Evolutionary conservation across 2,888 invertebrate species (phyloP).

Genomic region (Drosophila lutescens): DNA sequence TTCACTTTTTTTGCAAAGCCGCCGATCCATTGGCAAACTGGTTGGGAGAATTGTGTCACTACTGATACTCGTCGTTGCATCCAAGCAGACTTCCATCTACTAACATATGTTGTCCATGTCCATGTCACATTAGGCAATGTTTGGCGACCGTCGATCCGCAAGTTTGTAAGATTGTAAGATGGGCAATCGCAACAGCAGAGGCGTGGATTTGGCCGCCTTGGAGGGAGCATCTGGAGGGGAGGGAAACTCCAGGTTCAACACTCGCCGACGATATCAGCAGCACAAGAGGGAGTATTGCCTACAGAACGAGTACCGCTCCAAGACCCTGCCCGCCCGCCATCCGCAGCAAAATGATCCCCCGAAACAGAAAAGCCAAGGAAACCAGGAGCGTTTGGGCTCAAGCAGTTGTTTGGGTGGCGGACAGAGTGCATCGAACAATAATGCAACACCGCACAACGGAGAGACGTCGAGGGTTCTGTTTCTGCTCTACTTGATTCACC

Average conservation of each 20-base stretch:
- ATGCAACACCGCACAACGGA: conserved; percentile 66
- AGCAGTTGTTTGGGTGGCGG: conserved; percentile 64
- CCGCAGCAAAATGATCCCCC: conserved; percentile 23
- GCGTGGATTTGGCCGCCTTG: conserved; percentile 10
- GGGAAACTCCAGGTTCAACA: conserved; percentile 53
- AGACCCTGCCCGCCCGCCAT: conserved; percentile 78
- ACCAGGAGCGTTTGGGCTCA: conserved; percentile 45
- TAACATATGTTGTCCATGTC: conserved; percentile 52
- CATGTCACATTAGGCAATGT: conserved; percentile 71
- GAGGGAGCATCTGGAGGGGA: conserved; percentile 39
- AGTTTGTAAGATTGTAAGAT: conserved; percentile 57
- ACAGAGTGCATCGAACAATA: conserved; percentile 40
- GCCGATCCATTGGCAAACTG: conserved; percentile 49
- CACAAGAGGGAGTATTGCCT: conserved; percentile 67
- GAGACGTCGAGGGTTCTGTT: conserved; percentile 88
- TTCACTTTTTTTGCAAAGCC: conserved; percentile 67
- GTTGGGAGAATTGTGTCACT: conserved; percentile 56
- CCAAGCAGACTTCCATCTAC: conserved; percentile 26
- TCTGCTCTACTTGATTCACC: conserved; percentile 88
- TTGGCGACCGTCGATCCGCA: conserved; percentile 51
- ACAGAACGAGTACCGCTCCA: conserved; percentile 70
- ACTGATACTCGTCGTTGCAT: conserved; percentile 17
- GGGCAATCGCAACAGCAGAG: conserved; percentile 60
- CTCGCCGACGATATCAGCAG: conserved; percentile 70
- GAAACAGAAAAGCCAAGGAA: background rate